Percentiles rank a stretch among this genome's conserved stretches.
phyloP scores from a whole-genome alignment of 2,113 vertebrate genomes.

The Cololabis saira region DNA sequence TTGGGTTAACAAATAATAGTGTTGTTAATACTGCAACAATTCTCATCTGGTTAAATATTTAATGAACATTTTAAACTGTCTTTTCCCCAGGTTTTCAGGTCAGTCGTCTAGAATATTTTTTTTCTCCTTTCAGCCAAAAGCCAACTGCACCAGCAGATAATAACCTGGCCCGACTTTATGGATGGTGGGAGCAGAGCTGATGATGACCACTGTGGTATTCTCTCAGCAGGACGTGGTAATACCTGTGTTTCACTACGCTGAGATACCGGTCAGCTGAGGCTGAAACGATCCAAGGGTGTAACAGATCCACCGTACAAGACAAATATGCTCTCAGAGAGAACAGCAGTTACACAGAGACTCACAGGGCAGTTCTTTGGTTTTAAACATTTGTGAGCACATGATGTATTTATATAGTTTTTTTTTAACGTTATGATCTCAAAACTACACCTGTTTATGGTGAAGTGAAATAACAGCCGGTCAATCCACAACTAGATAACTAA shows the following conservation, averaged over 20 bases:
- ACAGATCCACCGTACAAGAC: slow-evolving; percentile 47
- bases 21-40: slow-evolving; percentile 50
- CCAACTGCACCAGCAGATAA: slow-evolving; percentile 56
- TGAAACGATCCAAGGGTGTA: slow-evolving; percentile 27
- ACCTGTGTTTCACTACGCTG: slow-evolving; percentile 52
- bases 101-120: slow-evolving; percentile 35
- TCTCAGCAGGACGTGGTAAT: slow-evolving; percentile 59
- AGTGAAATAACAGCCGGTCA: too few species aligned
- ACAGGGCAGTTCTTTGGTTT: neutral
- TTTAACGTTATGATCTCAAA: too few species aligned
- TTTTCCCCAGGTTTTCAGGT: too few species aligned
- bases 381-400: neutral
- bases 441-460: too few species aligned
- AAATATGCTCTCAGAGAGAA: slow-evolving; percentile 22
- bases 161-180: slow-evolving; percentile 47
- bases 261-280: slow-evolving; percentile 44
- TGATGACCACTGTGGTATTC: slow-evolving; percentile 68
- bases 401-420: too few species aligned
- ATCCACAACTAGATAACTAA: too few species aligned
- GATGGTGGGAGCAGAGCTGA: slow-evolving; percentile 37
- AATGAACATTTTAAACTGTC: slow-evolving; percentile 34
- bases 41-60: slow-evolving; percentile 47
- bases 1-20: neutral
- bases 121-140: slow-evolving; percentile 47
- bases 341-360: neutral